These are phyloP conservation scores for Turritopsis rubra DNA, from an alignment of 30 jellyfish, hydroid and myxozoan genomes.

Conservation along the genomic window DNA sequence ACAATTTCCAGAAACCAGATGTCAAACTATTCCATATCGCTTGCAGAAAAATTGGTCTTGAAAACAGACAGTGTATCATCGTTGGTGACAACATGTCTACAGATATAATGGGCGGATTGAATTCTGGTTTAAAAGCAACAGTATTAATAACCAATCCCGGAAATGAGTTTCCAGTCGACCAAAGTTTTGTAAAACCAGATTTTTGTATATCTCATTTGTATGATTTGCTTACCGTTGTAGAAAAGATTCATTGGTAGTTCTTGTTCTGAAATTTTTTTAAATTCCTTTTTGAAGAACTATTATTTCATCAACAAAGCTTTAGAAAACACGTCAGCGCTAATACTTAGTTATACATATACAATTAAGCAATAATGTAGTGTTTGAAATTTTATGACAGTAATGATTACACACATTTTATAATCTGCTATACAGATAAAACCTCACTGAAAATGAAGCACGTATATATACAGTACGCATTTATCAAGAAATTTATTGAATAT, in stretches of 20 bases:
- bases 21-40: slow-evolving; percentile 18
- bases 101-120: slow-evolving; percentile 20
- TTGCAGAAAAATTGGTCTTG: slow-evolving; percentile 19
- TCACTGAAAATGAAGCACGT: too few relatives aligned
- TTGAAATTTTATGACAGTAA: too few relatives aligned
- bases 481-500: background rate
- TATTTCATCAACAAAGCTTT: background rate
- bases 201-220: slow-evolving; percentile 9
- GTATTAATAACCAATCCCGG: background rate
- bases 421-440: too few relatives aligned
- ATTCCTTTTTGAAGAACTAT: background rate
- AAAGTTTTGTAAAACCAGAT: slow-evolving; percentile 8
- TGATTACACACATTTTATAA: too few relatives aligned
- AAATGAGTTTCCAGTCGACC: background rate
- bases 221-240: background rate
- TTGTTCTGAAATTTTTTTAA: too few relatives aligned
- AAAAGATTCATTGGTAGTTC: background rate
- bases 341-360: too few relatives aligned
- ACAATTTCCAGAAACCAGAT: slow-evolving; percentile 15
- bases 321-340: too few relatives aligned
- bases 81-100: slow-evolving; percentile 21
- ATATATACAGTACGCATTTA: background rate
- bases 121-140: slow-evolving; percentile 23
- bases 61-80: slow-evolving; percentile 17
- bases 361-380: too few relatives aligned